Base-by-base conservation (phyloP, 2,888 invertebrate genomes). In the Tanaodytes sp. region DNA sequence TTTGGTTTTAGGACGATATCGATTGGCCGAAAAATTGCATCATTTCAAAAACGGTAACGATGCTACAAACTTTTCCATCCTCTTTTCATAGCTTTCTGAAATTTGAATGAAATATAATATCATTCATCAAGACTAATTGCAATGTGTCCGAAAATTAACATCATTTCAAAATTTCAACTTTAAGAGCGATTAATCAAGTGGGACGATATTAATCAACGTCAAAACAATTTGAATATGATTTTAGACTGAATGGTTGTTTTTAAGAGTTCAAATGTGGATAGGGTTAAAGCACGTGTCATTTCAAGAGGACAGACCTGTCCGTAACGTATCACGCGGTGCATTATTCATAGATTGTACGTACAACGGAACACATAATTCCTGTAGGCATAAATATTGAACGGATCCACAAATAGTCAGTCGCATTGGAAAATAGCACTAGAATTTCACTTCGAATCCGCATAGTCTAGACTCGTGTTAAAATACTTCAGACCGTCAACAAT, bases 301-400 rank as follows among this genome's bases (percentile, higher is more conserved):
- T 43, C 23, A 12, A 23, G 23, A 42, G 46, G 40, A 27, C 30
- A 16, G 19, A 54, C 33, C 15, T 49, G 64, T 57, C 49, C 54
- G 23, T 30, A 39, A 9, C 49, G 48, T 27, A 40, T 49, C 49
- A 43, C 42, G 11, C 30, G 19, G 51, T 52, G 58, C 58, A 68
- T 68, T 63, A 68, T 63, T 68, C 62, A 67, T 67, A 55, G 31
- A 30, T 43, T 20, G 39, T 57, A 62, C 54, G 51, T 62, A 67
- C 61, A 42, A 48, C 16, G 39, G 54, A 46, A 46, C 52, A 58
- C 63, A 43, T 62, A 63, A 68, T 62, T 68, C 58, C 43, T 49
- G 16, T 33, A 45, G 23, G 51, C 33, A 58, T 68, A 57, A 68
- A 68, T 68, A 68, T 62, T 57, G 52, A 62, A 58, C 51, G 62